A percentile compares a stretch with the other conserved stretches of the same genome.
Conservation (phyloP, 1,140 invertebrate genomes). For the Dysdera silvatica region DNA sequence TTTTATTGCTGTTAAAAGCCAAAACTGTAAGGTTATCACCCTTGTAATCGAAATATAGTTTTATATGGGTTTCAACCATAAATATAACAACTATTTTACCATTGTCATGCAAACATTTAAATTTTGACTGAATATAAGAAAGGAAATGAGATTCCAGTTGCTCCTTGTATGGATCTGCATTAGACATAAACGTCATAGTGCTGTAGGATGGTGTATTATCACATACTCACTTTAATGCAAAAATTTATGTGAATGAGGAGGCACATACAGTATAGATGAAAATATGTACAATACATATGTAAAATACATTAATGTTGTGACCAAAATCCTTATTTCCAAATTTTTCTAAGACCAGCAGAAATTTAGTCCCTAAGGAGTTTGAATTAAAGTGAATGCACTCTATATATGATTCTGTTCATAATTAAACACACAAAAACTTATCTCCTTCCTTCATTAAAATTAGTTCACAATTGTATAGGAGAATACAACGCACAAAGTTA, state of each 20-base stretch:
- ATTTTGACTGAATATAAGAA: background rate
- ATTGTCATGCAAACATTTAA: background rate
- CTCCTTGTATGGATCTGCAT: background rate
- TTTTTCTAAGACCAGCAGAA: too few relatives aligned
- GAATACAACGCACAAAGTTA: too few relatives aligned
- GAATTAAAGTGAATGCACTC: too few relatives aligned
- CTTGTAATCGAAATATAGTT: constrained; percentile 9
- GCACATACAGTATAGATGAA: background rate
- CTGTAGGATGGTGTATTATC: background rate
- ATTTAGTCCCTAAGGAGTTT: too few relatives aligned
- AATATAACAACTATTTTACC: background rate
- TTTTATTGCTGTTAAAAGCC: constrained; percentile 21
- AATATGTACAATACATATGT: background rate
- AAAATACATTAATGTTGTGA: too few relatives aligned
- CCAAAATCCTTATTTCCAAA: too few relatives aligned
- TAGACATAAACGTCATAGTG: background rate
- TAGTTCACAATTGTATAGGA: too few relatives aligned
- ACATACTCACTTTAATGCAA: background rate
- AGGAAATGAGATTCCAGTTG: background rate
- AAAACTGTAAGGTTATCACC: constrained; percentile 24
- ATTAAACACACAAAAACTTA: too few relatives aligned
- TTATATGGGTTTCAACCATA: constrained; percentile 9
- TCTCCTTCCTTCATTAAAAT: too few relatives aligned
- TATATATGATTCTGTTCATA: too few relatives aligned
- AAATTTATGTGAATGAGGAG: background rate